Conservation (phyloP, 2,113 vertebrate species). For the Sapajus apella region DNA sequence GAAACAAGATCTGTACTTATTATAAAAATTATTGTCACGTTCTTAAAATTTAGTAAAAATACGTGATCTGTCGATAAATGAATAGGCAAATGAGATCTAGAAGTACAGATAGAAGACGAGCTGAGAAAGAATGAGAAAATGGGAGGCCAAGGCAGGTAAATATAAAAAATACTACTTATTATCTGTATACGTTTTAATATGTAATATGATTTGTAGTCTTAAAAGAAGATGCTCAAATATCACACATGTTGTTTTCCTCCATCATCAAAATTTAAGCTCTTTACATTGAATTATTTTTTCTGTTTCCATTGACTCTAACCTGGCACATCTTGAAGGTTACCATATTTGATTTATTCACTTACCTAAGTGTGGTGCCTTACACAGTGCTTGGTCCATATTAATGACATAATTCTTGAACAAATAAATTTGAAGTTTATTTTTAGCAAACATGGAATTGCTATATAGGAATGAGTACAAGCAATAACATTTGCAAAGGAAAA, state of each 20-base stretch:
- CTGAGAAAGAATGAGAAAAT: neutral
- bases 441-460: neutral
- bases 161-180: neutral
- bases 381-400: neutral
- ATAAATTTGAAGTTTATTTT: neutral
- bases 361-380: neutral
- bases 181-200: neutral
- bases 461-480: neutral
- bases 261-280: conserved; percentile 26
- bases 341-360: neutral
- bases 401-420: neutral
- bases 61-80: neutral
- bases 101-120: neutral
- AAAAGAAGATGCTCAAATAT: neutral
- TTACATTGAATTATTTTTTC: neutral
- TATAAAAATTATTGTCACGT: neutral
- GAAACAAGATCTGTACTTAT: neutral
- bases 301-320: neutral
- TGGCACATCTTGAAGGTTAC: neutral
- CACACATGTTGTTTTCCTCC: neutral
- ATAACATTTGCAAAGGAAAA: neutral
- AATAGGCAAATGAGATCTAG: neutral
- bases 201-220: neutral
- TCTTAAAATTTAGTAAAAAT: neutral
- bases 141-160: neutral